These are phyloP conservation scores for Achatina immaculata DNA, from an alignment of 1,140 invertebrate species.

Conservation along the genomic window DNA sequence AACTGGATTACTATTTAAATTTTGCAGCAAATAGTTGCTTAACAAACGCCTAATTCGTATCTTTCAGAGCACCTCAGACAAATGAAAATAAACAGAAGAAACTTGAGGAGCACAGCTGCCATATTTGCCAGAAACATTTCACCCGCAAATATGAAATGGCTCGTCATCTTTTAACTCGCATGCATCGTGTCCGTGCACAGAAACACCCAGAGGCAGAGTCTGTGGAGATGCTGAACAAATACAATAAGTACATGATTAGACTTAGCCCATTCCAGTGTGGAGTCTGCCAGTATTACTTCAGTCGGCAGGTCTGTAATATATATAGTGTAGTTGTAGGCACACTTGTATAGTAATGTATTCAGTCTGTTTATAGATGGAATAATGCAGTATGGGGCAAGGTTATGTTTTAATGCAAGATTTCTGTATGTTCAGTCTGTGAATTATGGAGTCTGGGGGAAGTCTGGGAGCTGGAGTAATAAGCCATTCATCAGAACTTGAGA, in stretches of 20 bases:
- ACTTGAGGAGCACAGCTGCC: slow-evolving; percentile 61
- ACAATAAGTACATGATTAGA: slow-evolving; percentile 82
- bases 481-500: too few species aligned
- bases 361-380: too few species aligned
- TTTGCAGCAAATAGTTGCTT: too few species aligned
- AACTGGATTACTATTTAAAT: too few species aligned
- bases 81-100: slow-evolving; percentile 18
- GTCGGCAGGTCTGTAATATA: slow-evolving; percentile 72
- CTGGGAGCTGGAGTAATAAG: too few species aligned
- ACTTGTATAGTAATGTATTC: not conserved
- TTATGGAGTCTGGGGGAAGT: too few species aligned
- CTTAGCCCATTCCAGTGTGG: slow-evolving; percentile 87
- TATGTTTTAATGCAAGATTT: too few species aligned
- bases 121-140: slow-evolving; percentile 64
- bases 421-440: too few species aligned
- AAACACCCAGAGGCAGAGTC: slow-evolving; percentile 62
- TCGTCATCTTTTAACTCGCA: slow-evolving; percentile 61
- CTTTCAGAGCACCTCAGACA: not conserved
- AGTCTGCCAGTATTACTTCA: slow-evolving; percentile 87
- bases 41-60: too few species aligned
- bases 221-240: slow-evolving; percentile 81
- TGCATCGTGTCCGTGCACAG: slow-evolving; percentile 59
- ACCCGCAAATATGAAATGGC: slow-evolving; percentile 60
- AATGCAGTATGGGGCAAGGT: too few species aligned
- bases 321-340: not conserved